Evolutionary conservation across 2,888 invertebrate species (phyloP).

Genomic region (Lepidochitona cinerea): DNA sequence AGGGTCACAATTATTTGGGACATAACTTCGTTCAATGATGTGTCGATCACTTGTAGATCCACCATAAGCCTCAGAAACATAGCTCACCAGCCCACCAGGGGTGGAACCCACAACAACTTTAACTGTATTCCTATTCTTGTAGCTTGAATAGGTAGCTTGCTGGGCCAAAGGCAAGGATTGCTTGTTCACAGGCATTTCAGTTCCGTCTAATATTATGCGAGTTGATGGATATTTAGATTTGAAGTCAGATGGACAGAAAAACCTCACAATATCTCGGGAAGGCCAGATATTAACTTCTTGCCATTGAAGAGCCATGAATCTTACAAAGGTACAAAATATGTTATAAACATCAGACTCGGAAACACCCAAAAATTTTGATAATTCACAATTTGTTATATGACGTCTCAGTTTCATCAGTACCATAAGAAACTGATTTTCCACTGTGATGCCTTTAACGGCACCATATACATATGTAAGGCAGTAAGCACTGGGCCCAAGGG

Average conservation of each 20-base stretch:
- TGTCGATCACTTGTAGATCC: slow-evolving; percentile 23
- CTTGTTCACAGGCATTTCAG: slow-evolving; percentile 38
- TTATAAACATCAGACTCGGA: slow-evolving; percentile 27
- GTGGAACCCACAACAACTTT: slow-evolving; percentile 18
- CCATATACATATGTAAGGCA: slow-evolving; percentile 20
- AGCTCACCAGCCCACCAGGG: slow-evolving; percentile 22
- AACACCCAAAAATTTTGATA: slow-evolving; percentile 25
- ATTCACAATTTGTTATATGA: slow-evolving; percentile 27
- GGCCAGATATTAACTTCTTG: slow-evolving; percentile 35
- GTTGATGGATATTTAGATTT: slow-evolving; percentile 34
- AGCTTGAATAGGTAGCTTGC: slow-evolving; percentile 33
- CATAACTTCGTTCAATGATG: not conserved
- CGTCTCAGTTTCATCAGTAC: slow-evolving; percentile 25
- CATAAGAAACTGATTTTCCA: slow-evolving; percentile 27
- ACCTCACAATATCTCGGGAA: slow-evolving; percentile 25
- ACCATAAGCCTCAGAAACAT: slow-evolving; percentile 20
- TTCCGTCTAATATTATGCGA: slow-evolving; percentile 41
- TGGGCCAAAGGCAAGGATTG: slow-evolving; percentile 26
- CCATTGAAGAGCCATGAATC: slow-evolving; percentile 36
- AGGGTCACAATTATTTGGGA: no score
- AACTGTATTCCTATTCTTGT: slow-evolving; percentile 37
- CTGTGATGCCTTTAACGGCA: not conserved
- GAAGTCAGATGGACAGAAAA: slow-evolving; percentile 35
- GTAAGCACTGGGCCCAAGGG: slow-evolving; percentile 29
- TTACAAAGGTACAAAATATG: slow-evolving; percentile 33